phyloP scores from a whole-genome alignment of 2,888 invertebrate genomes.

The Drosophila anceps region DNA sequence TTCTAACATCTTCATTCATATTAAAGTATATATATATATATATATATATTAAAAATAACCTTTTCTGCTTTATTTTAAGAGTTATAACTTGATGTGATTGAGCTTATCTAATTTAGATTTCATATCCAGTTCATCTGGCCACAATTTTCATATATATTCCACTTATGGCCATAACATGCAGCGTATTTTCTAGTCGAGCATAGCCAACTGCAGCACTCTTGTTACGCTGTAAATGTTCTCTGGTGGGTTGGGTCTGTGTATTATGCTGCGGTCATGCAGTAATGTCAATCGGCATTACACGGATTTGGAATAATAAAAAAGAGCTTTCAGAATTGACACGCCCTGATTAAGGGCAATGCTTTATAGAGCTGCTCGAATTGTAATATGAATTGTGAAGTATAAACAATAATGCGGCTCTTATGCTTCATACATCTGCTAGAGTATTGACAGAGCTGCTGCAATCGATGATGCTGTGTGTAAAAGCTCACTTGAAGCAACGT shows the following conservation, averaged over 20 bases:
- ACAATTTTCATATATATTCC: not conserved
- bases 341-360: conserved; percentile 43
- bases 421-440: not conserved
- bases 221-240: conserved; percentile 30
- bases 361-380: conserved; percentile 4
- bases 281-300: conserved; percentile 35
- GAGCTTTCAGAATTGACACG: conserved; percentile 39
- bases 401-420: not conserved
- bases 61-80: no score
- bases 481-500: not conserved
- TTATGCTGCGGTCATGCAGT: conserved; percentile 36
- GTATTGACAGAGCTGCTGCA: not conserved
- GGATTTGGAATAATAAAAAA: conserved; percentile 24
- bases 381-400: not conserved
- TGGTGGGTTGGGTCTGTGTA: conserved; percentile 29
- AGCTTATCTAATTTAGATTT: no score
- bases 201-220: not conserved
- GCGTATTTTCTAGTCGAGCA: not conserved
- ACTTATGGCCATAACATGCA: not conserved
- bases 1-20: no score
- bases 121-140: no score
- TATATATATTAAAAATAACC: no score
- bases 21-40: no score
- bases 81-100: no score
- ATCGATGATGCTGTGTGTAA: not conserved